A percentile compares a stretch with the other conserved stretches of the same genome.
phyloP scores from a whole-genome alignment of 2,797 vertebrate genomes.

The Melanotaenia trifasciata region DNA sequence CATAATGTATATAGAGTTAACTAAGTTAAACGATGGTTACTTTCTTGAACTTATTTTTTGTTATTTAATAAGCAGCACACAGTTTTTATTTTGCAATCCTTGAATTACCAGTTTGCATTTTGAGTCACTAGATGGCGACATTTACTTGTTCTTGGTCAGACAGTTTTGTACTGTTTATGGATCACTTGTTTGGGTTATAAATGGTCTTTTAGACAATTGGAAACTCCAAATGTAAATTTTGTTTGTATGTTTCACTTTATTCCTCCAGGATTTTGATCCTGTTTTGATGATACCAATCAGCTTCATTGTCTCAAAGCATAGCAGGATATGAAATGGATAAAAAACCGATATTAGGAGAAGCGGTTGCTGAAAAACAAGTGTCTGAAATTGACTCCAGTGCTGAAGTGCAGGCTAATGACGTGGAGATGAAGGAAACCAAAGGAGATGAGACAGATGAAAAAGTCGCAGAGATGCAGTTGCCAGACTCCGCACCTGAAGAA shows the following conservation, averaged over 20 bases:
- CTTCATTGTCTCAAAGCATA: conserved; percentile 18
- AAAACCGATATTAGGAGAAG: conserved; percentile 60
- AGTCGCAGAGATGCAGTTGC: conserved; percentile 11
- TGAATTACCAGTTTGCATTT: conserved; percentile 24
- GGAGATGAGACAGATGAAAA: conserved; percentile 35
- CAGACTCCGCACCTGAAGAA: conserved; percentile 25
- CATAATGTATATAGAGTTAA: neutral
- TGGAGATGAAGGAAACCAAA: conserved; percentile 52
- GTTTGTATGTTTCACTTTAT: conserved; percentile 15
- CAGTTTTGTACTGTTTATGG: neutral
- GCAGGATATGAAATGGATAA: conserved; percentile 70
- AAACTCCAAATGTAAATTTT: neutral
- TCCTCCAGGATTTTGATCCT: conserved; percentile 43
- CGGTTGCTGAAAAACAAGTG: conserved; percentile 45
- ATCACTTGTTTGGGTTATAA: conserved; percentile 19
- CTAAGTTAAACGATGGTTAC: neutral
- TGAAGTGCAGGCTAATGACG: conserved; percentile 34
- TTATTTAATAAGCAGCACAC: neutral
- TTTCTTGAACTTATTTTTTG: neutral
- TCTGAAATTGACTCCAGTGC: conserved; percentile 52
- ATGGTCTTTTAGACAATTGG: conserved; percentile 15
- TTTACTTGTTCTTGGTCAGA: conserved; percentile 42
- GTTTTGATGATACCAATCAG: conserved; percentile 24
- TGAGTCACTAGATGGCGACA: conserved; percentile 81
- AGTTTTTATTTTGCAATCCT: neutral